Conservation (phyloP, 2,113 vertebrate genomes). For the Tylochromis polylepis region DNA sequence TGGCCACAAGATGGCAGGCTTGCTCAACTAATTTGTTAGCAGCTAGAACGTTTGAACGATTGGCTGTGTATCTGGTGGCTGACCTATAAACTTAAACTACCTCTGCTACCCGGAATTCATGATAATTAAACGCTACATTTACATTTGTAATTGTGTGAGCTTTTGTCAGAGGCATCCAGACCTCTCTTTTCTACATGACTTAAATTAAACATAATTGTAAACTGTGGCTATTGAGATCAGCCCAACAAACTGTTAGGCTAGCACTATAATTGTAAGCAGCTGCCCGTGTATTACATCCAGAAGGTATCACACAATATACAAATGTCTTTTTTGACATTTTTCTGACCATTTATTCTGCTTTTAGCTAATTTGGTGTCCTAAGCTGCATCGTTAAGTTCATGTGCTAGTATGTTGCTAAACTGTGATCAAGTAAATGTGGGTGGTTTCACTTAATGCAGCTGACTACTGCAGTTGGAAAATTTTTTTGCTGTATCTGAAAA, state of each 20-base stretch:
- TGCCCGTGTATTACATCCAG: neutral
- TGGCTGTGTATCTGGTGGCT: neutral
- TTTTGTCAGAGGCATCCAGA: neutral
- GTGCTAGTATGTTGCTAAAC: neutral
- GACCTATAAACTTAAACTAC: neutral
- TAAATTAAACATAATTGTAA: neutral
- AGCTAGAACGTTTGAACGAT: no score
- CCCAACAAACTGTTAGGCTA: neutral
- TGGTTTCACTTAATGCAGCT: neutral
- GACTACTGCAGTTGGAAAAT: neutral
- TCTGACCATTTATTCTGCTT: neutral
- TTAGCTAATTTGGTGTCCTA: no score
- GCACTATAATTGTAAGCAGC: neutral
- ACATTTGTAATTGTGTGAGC: neutral
- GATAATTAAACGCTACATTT: neutral
- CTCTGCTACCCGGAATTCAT: neutral
- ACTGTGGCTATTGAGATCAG: neutral
- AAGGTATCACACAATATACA: neutral
- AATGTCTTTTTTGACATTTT: neutral
- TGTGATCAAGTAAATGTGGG: neutral
- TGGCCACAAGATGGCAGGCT: slow-evolving; percentile 42
- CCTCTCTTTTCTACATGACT: neutral
- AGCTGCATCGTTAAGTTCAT: neutral
- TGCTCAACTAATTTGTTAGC: neutral
- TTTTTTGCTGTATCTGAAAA: neutral